phyloP scores from a whole-genome alignment of 1,140 invertebrate genomes.

The Holcopasites calliopsidis region DNA sequence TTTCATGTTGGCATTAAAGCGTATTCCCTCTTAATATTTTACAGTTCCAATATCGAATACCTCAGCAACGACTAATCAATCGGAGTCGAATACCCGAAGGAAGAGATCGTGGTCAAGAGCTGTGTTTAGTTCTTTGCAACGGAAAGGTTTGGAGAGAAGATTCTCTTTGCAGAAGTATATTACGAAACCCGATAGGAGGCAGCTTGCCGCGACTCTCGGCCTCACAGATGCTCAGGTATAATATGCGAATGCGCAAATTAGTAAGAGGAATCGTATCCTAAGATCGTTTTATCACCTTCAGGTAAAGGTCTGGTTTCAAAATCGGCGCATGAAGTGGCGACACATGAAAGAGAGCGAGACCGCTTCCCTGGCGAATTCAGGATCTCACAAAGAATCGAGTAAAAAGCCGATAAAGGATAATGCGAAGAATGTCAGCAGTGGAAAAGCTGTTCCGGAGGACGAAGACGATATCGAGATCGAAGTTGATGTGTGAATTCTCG shows the following conservation, averaged over 20 bases:
- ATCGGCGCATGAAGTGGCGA: constrained; percentile 95
- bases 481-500: constrained; percentile 67
- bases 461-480: constrained; percentile 77
- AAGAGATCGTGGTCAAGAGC: constrained; percentile 96
- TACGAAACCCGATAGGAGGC: constrained; percentile 94
- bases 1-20: neutral
- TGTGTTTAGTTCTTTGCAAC: constrained; percentile 94
- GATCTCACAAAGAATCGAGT: constrained; percentile 59
- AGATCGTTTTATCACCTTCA: constrained; percentile 66
- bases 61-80: constrained; percentile 15
- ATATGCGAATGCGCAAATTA: neutral
- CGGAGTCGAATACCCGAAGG: constrained; percentile 81
- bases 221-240: constrained; percentile 92
- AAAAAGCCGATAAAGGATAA: constrained; percentile 63
- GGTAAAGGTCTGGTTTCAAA: constrained; percentile 97
- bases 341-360: constrained; percentile 87
- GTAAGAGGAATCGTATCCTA: neutral
- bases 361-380: constrained; percentile 37
- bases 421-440: constrained; percentile 53
- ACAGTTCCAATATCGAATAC: constrained; percentile 52
- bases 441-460: constrained; percentile 59
- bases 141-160: constrained; percentile 93
- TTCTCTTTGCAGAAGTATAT: constrained; percentile 97
- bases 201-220: constrained; percentile 93
- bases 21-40: neutral